phyloP scores from a whole-genome alignment of 2,888 invertebrate genomes.

The Drosophila anomalipes region DNA sequence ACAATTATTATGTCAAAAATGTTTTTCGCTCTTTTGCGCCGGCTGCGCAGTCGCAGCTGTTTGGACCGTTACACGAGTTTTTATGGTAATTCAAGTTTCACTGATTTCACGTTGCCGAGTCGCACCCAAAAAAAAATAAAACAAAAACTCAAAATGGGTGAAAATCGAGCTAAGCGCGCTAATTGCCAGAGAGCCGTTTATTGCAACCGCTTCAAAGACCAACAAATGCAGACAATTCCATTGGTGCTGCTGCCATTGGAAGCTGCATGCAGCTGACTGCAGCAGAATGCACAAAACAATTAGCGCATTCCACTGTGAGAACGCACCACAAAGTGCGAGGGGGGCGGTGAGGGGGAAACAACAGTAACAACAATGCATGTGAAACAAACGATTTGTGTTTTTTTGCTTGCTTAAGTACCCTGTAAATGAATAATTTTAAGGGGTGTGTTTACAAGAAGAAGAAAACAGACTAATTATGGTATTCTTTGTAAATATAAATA shows the following conservation, averaged over 20 bases:
- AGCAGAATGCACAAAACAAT: slow-evolving; percentile 69
- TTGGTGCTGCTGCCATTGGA: slow-evolving; percentile 22
- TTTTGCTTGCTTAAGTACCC: slow-evolving; percentile 24
- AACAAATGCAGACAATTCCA: slow-evolving; percentile 44
- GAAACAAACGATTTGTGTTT: slow-evolving; percentile 31
- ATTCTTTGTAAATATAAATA: not conserved
- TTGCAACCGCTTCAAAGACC: slow-evolving; percentile 16
- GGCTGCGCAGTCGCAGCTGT: slow-evolving; percentile 72
- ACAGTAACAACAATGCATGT: slow-evolving; percentile 56
- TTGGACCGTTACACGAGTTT: slow-evolving; percentile 78
- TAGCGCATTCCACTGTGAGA: slow-evolving; percentile 76
- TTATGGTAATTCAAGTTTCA: slow-evolving; percentile 81
- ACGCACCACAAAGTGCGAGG: slow-evolving; percentile 38
- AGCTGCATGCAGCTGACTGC: slow-evolving; percentile 29
- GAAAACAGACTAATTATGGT: not conserved
- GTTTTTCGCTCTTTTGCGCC: slow-evolving; percentile 57
- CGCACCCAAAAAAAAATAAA: slow-evolving; percentile 66
- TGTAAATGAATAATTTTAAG: not conserved
- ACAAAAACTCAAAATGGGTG: slow-evolving; percentile 49
- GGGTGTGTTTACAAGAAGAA: not conserved
- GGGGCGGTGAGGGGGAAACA: not conserved
- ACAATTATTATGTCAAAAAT: slow-evolving; percentile 83
- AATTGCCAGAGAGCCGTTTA: slow-evolving; percentile 55
- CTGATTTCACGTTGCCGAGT: slow-evolving; percentile 72
- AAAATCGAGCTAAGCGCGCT: slow-evolving; percentile 67